phyloP scores from a whole-genome alignment of 2,888 invertebrate genomes.

The Lycophotia porphyrea region DNA sequence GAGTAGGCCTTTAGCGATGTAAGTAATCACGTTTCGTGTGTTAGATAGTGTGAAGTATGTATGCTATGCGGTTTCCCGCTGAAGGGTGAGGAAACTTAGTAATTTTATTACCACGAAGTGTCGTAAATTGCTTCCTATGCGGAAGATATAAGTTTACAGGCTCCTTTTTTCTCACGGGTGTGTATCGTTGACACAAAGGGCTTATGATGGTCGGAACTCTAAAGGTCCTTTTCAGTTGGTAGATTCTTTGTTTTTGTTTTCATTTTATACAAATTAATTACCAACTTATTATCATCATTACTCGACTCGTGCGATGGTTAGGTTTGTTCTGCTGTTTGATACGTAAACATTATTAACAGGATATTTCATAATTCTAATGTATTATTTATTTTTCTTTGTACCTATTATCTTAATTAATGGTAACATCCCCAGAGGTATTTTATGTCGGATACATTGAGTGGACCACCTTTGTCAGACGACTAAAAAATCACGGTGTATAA shows the following conservation, averaged over 20 bases:
- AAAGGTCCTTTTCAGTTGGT: neutral
- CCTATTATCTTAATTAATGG: no score
- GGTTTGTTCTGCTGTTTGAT: no score
- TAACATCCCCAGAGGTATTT: no score
- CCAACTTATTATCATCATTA: neutral
- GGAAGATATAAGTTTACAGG: neutral
- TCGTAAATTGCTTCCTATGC: constrained; percentile 6
- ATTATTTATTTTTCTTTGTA: no score
- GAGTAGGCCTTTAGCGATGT: constrained; percentile 20
- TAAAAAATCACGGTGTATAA: no score
- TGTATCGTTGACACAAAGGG: neutral
- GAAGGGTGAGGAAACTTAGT: neutral
- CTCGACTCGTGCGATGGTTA: no score
- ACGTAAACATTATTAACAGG: no score
- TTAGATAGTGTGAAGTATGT: neutral
- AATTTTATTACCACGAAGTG: neutral
- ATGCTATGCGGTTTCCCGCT: neutral
- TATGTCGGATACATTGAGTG: no score
- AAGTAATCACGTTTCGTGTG: constrained; percentile 16
- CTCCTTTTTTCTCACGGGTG: neutral
- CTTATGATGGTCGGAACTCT: neutral
- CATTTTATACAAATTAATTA: neutral
- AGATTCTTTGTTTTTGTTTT: neutral
- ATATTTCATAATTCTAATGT: no score
- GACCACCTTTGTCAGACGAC: no score